Conservation (phyloP, 2,797 vertebrate species). For the Clarias pachynema region DNA sequence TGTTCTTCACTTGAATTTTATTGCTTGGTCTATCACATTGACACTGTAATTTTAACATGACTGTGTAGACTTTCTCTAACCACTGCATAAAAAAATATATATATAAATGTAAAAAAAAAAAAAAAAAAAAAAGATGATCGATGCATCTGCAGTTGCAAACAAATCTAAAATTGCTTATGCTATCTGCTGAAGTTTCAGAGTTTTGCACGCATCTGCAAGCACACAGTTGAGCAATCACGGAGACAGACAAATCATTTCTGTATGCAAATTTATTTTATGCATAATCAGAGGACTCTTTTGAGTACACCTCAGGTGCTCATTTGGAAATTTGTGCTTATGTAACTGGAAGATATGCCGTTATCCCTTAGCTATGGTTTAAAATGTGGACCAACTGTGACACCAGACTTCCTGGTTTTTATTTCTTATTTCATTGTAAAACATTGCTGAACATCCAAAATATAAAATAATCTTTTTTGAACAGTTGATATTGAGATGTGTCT, state of each 20-base stretch:
- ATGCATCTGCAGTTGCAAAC: conserved; percentile 30
- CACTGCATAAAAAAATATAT: not conserved
- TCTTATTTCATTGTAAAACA: too few relatives aligned
- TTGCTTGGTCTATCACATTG: not conserved
- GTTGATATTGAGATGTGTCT: too few relatives aligned
- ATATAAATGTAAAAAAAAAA: not conserved
- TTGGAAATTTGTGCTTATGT: conserved; percentile 14
- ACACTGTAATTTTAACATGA: not conserved
- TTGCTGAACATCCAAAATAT: too few relatives aligned
- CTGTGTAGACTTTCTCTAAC: not conserved
- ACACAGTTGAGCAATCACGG: conserved; percentile 31
- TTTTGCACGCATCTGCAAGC: conserved; percentile 21
- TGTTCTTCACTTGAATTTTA: not conserved
- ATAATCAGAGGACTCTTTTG: conserved; percentile 40
- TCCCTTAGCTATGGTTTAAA: conserved; percentile 16
- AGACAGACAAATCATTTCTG: conserved; percentile 29
- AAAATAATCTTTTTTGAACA: too few relatives aligned
- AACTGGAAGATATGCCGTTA: conserved; percentile 11
- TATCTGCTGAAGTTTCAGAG: conserved; percentile 20
- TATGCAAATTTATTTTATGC: conserved; percentile 41
- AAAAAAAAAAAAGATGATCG: not conserved
- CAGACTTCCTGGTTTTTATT: not conserved
- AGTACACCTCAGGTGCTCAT: conserved; percentile 29
- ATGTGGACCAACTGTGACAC: conserved; percentile 26
- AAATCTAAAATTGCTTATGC: conserved; percentile 30